These are phyloP conservation scores for Mechanitis messenoides DNA, from an alignment of 2,888 invertebrate genomes.

Conservation along the genomic window DNA sequence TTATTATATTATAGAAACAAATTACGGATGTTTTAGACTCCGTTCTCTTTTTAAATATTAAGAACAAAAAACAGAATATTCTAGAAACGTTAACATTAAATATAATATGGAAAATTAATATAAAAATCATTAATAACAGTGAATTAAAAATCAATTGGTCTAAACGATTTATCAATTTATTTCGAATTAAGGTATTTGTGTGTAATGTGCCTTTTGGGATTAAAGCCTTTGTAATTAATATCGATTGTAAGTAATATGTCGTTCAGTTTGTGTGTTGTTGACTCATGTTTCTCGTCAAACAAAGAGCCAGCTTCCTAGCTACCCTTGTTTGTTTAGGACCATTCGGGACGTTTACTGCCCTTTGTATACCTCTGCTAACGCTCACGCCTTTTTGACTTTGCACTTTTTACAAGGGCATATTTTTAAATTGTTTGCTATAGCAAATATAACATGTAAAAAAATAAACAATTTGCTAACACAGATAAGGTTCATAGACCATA, in stretches of 20 bases:
- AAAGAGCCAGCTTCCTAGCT: slow-evolving; percentile 74
- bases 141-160: neutral
- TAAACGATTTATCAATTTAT: neutral
- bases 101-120: neutral
- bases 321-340: slow-evolving; percentile 76
- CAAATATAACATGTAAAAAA: slow-evolving; percentile 6
- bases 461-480: slow-evolving; percentile 53
- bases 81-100: neutral
- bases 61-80: neutral
- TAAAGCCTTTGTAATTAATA: slow-evolving; percentile 10
- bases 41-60: too few relatives aligned
- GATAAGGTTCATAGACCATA: slow-evolving; percentile 46
- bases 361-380: slow-evolving; percentile 69
- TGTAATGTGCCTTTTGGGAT: neutral
- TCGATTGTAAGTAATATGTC: slow-evolving; percentile 16
- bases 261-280: slow-evolving; percentile 41
- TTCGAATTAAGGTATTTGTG: neutral
- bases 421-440: slow-evolving; percentile 38
- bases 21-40: too few relatives aligned
- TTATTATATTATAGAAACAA: neutral
- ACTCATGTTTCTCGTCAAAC: slow-evolving; percentile 73
- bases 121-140: neutral
- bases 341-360: slow-evolving; percentile 72
- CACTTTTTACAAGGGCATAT: slow-evolving; percentile 69
- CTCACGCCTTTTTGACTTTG: slow-evolving; percentile 74